Evolutionary conservation across 1,140 invertebrate genomes (phyloP), one percentile per base, ranked within the genome.

Genomic region (Atta colombica): DNA sequence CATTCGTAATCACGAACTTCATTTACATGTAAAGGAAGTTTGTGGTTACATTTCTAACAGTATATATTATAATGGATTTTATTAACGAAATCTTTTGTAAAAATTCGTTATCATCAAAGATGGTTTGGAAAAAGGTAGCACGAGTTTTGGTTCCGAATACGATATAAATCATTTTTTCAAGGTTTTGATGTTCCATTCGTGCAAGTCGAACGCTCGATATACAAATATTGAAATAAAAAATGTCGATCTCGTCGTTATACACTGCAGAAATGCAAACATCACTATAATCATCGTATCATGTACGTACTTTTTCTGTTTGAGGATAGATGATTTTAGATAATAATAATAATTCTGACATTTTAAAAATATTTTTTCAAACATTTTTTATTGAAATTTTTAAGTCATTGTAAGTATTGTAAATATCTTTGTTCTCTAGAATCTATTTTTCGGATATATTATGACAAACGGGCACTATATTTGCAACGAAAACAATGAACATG

Each of bases 151-250:
- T 72, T 49, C 25, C 55, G 4, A 82, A 82, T 63, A 10, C 49
- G 35, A 72, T 21, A 35, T 82, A 82, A 82, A 75, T 84, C 55
- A 74, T 75, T 61, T 82, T 71, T 31, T 55, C 80, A 84, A 61
- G 69, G 80, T 65, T 55, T 18, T 55, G 18, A 12, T 35, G 35
- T 74, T 82, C 25, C 68, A 72, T 49, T 82, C 55, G 35, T 35
- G 1, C 6, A 39, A 25, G 51, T 35, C 78, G 72, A 82, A 39
- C 21, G 82, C 45, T 55, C 51, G 60, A 31, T 58, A 66, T 77
- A 66, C 74, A 85, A 85, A 78, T 85, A 85, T 85, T 78, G 82
- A 16, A 55, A 85, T 78, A 85, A 78, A 75, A 75, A 75, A 69
- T 84, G 63, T 84, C 69, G 80, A 63, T 84, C 55, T 28, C 55